phyloP scores from a whole-genome alignment of 2,797 vertebrate genomes.

The Coregonus sp. region DNA sequence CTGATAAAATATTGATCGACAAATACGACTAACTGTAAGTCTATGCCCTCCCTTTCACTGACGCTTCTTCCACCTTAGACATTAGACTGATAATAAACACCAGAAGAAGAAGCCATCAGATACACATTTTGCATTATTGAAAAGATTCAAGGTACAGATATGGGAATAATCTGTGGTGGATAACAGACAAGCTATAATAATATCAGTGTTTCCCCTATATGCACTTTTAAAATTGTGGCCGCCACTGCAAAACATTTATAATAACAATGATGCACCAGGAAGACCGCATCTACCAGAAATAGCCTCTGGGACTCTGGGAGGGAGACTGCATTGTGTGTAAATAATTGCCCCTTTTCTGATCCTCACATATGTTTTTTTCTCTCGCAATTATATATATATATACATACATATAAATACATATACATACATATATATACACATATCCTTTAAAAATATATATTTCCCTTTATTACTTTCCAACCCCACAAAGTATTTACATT shows the following conservation, averaged over 20 bases:
- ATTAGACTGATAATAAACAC: slow-evolving; percentile 16
- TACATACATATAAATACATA: no score
- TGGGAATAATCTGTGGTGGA: slow-evolving; percentile 49
- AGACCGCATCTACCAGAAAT: background rate
- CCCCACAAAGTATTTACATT: no score
- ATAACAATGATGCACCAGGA: no score
- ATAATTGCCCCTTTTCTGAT: background rate
- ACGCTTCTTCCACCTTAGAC: slow-evolving; percentile 29
- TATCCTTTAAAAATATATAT: no score
- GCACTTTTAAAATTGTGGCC: no score
- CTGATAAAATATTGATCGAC: slow-evolving; percentile 57
- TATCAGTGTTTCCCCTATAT: no score
- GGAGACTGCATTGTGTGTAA: background rate
- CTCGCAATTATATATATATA: no score
- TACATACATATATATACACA: no score
- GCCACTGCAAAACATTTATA: no score
- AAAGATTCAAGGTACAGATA: slow-evolving; percentile 42
- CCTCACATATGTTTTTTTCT: background rate
- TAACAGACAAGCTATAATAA: background rate
- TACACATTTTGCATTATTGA: slow-evolving; percentile 59
- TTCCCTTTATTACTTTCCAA: no score
- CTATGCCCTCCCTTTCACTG: slow-evolving; percentile 11
- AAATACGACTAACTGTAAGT: slow-evolving; percentile 49
- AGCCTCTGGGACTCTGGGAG: background rate
- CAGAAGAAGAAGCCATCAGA: background rate